Conservation (phyloP, 2,888 invertebrate species). For the Adelognathus sp. region DNA sequence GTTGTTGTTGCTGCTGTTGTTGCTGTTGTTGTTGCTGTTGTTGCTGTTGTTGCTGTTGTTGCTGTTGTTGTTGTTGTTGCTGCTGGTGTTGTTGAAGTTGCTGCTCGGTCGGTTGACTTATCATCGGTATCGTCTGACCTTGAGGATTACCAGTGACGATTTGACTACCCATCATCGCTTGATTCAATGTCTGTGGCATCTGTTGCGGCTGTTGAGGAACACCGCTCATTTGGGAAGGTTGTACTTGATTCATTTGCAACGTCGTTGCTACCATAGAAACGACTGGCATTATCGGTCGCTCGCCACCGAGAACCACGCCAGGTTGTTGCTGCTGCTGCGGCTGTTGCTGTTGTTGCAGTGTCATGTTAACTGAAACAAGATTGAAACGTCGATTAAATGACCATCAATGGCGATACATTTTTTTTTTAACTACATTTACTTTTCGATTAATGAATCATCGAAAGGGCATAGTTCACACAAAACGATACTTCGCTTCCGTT, state of each 20-base stretch:
- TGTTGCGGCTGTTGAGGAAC: constrained; percentile 70
- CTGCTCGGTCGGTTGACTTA: constrained; percentile 69
- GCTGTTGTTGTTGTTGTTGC: constrained; percentile 11
- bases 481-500: too few species aligned
- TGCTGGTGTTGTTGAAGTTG: constrained; percentile 53
- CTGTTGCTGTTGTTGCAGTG: constrained; percentile 82
- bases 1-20: constrained; percentile 65
- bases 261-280: constrained; percentile 83
- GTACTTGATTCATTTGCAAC: constrained; percentile 76
- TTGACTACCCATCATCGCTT: constrained; percentile 77
- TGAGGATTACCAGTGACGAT: constrained; percentile 73
- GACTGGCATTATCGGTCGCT: constrained; percentile 85
- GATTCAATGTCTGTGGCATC: constrained; percentile 72
- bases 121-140: constrained; percentile 74
- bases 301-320: constrained; percentile 78
- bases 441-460: too few species aligned
- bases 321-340: constrained; percentile 79
- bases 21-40: constrained; percentile 53
- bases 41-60: constrained; percentile 61
- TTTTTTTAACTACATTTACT: too few species aligned
- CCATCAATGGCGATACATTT: too few species aligned
- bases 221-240: constrained; percentile 71
- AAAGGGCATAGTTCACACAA: too few species aligned
- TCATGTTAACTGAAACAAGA: constrained; percentile 81
- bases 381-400: not conserved